Conservation (phyloP, 2,113 vertebrate species). For the Shinisaurus crocodilurus region DNA sequence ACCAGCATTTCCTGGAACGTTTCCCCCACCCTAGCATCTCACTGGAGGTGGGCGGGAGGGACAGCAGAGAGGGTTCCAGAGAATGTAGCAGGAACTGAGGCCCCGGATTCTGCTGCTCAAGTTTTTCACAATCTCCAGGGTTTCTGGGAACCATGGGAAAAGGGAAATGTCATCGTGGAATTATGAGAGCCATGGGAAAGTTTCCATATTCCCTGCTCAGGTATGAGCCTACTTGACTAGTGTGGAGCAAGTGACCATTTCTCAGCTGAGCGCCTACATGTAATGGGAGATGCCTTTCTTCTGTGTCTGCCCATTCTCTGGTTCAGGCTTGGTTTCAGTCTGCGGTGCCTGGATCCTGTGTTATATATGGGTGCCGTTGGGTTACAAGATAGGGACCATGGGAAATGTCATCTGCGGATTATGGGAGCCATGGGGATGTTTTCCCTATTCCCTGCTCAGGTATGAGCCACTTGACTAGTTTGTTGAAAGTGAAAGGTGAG, state of each 20-base stretch:
- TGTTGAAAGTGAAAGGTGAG: too few relatives aligned
- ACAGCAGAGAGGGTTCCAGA: too few relatives aligned
- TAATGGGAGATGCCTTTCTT: too few relatives aligned
- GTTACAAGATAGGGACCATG: too few relatives aligned
- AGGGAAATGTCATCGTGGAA: background rate
- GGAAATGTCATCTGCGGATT: background rate
- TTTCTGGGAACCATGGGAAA: background rate
- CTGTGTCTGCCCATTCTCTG: too few relatives aligned
- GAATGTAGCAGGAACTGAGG: too few relatives aligned
- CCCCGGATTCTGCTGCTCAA: background rate
- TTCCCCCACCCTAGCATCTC: background rate
- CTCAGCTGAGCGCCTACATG: too few relatives aligned
- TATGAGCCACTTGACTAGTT: background rate
- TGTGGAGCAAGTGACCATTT: too few relatives aligned
- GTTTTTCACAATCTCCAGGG: background rate
- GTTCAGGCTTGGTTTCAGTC: too few relatives aligned
- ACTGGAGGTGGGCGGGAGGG: background rate
- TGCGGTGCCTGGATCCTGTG: too few relatives aligned
- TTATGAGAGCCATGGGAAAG: background rate
- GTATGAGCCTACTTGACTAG: background rate
- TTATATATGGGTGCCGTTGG: too few relatives aligned
- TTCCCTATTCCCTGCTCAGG: background rate
- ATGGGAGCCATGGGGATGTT: background rate
- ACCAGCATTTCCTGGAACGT: too few relatives aligned
- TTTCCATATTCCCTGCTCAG: background rate